Evolutionary conservation across 2,113 vertebrate genomes (phyloP).

Genomic region (Mandrillus leucophaeus): DNA sequence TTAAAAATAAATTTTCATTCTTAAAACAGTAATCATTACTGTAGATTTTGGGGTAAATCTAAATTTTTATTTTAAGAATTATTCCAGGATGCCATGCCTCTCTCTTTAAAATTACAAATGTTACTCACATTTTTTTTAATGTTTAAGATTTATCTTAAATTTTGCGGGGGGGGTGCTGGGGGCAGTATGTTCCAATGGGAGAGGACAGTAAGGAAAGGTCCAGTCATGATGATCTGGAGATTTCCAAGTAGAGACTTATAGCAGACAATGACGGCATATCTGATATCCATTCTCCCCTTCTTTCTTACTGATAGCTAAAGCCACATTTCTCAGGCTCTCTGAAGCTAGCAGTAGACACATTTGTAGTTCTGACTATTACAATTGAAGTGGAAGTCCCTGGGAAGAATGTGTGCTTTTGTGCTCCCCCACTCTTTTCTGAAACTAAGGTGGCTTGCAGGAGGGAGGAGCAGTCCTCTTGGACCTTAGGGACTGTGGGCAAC

Average conservation of each 20-base stretch:
- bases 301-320: background rate
- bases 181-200: background rate
- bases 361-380: background rate
- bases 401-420: background rate
- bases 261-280: background rate
- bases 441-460: background rate
- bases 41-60: background rate
- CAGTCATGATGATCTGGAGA: background rate
- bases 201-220: background rate
- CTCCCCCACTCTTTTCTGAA: background rate
- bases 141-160: background rate
- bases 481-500: background rate
- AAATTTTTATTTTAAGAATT: background rate
- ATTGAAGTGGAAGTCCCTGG: background rate
- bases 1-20: background rate
- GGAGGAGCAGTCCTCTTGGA: background rate
- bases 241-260: background rate
- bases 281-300: background rate
- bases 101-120: background rate
- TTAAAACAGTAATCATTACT: background rate
- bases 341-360: background rate
- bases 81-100: background rate
- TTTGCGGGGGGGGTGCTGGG: rapidly evolving
- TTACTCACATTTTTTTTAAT: background rate
- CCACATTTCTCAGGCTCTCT: background rate